Conservation (phyloP, 1,140 invertebrate species). For the Nasonia giraulti region DNA sequence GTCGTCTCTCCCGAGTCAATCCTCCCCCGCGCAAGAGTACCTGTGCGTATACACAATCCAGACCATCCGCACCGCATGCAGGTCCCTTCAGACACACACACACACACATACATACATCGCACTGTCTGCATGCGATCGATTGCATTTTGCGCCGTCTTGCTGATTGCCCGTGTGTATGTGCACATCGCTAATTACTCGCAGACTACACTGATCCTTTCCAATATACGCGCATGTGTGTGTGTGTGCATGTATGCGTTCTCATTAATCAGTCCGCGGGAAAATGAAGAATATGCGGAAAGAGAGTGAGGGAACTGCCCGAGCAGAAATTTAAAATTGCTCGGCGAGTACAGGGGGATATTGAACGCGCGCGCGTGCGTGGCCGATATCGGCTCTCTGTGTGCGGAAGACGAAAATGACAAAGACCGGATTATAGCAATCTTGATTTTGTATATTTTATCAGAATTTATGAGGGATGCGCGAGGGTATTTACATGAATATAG, state of each 20-base stretch:
- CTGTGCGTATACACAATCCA: not conserved
- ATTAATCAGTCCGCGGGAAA: not conserved
- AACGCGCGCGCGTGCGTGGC: too few species aligned
- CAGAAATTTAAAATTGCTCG: too few species aligned
- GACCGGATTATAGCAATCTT: not conserved
- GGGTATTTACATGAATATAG: too few species aligned
- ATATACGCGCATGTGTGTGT: not conserved
- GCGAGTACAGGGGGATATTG: too few species aligned
- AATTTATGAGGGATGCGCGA: not conserved
- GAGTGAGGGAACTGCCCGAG: not conserved
- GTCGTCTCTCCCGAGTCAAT: not conserved
- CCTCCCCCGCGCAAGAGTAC: not conserved
- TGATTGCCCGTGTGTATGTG: not conserved
- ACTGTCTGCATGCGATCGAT: conserved; percentile 6
- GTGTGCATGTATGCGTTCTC: not conserved
- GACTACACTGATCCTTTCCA: not conserved
- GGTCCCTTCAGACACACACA: not conserved
- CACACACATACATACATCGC: too few species aligned
- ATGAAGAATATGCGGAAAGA: not conserved
- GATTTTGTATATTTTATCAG: not conserved
- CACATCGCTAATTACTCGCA: conserved; percentile 26
- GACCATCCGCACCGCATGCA: not conserved
- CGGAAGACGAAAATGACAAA: not conserved
- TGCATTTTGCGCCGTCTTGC: conserved; percentile 18
- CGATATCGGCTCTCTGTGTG: too few species aligned